These are phyloP conservation scores for Zaprionus bogoriensis DNA, from an alignment of 2,888 invertebrate species.

Conservation along the genomic window DNA sequence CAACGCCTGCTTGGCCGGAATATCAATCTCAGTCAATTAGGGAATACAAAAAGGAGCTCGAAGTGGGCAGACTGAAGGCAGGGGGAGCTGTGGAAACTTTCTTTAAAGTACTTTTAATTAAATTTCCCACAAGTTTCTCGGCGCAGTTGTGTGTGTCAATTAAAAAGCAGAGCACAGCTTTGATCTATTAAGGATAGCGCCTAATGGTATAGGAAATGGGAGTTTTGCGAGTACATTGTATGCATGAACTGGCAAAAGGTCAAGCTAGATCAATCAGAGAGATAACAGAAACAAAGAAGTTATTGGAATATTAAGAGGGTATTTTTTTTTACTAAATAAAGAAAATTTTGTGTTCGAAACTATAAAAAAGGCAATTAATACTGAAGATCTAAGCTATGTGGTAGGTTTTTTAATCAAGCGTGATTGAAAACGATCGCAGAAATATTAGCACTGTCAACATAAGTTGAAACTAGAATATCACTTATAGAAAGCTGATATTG, in stretches of 20 bases:
- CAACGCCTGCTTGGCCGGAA: conserved; percentile 25
- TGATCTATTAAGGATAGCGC: background rate
- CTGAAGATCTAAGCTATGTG: too few relatives aligned
- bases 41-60: conserved; percentile 26
- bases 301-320: background rate
- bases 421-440: too few relatives aligned
- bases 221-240: background rate
- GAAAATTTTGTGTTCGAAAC: too few relatives aligned
- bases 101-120: conserved; percentile 44
- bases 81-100: conserved; percentile 10
- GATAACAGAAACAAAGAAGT: too few relatives aligned
- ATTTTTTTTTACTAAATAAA: too few relatives aligned
- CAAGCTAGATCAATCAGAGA: background rate
- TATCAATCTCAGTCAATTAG: conserved; percentile 69
- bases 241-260: background rate
- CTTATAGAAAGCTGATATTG: too few relatives aligned
- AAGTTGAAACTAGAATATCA: too few relatives aligned
- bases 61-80: background rate
- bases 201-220: background rate
- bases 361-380: too few relatives aligned
- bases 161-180: background rate
- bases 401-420: too few relatives aligned
- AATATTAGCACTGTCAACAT: too few relatives aligned
- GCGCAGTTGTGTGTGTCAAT: background rate
- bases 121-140: conserved; percentile 22